A percentile compares a stretch with the other conserved stretches of the same genome.
Conservation (phyloP, 2,888 invertebrate species). For the Drosophila demipolita region DNA sequence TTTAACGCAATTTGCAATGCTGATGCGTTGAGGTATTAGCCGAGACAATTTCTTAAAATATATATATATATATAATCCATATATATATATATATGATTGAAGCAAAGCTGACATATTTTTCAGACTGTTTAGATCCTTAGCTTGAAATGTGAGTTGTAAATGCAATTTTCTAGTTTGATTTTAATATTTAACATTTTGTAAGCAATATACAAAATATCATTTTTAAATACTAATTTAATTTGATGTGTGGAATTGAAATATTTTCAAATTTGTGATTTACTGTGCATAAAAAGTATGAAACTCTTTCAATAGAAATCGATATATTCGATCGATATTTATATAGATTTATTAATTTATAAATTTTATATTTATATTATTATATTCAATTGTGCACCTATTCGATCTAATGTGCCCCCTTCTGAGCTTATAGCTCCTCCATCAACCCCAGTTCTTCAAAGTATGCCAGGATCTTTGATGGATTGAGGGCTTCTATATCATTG, state of each 20-base stretch:
- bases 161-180: background rate
- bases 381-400: no score
- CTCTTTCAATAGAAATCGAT: background rate
- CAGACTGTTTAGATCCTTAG: background rate
- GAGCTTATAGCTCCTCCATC: no score
- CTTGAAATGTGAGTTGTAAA: background rate
- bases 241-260: background rate
- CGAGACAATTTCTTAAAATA: background rate
- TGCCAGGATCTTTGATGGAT: no score
- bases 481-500: no score
- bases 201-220: background rate
- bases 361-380: no score
- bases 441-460: no score
- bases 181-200: no score
- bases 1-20: conserved; percentile 58
- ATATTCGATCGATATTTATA: no score
- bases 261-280: background rate
- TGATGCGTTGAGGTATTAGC: conserved; percentile 35
- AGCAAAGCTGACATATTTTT: background rate
- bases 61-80: background rate
- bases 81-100: background rate
- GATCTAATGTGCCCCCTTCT: no score
- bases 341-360: no score
- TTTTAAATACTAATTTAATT: background rate
- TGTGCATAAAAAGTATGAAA: accelerated